Conservation (phyloP, 2,113 vertebrate genomes). For the Ctenodactylus gundi region DNA sequence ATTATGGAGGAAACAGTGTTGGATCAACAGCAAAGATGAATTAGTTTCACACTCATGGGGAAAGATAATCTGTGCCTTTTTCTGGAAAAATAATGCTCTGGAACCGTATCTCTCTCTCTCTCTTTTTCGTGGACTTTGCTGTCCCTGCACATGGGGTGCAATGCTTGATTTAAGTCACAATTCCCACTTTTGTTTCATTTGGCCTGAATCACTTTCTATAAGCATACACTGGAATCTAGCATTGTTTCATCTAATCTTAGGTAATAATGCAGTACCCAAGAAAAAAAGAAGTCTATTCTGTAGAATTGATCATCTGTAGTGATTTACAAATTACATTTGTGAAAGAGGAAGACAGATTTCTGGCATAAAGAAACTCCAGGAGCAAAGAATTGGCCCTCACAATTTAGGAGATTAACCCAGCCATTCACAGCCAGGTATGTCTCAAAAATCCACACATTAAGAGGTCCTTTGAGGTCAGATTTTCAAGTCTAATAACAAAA, state of each 20-base stretch:
- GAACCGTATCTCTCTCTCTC: background rate
- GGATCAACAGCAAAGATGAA: background rate
- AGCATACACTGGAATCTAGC: background rate
- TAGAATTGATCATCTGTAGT: slow-evolving; percentile 1
- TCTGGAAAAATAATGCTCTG: background rate
- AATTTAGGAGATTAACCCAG: slow-evolving; percentile 47
- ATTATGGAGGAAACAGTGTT: background rate
- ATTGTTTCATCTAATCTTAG: background rate
- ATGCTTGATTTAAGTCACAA: background rate
- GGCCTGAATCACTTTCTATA: background rate
- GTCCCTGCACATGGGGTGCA: background rate
- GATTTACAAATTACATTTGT: slow-evolving; percentile 6
- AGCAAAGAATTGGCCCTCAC: slow-evolving; percentile 9
- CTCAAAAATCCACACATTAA: slow-evolving; percentile 46
- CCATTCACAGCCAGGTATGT: background rate
- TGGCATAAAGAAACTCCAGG: slow-evolving; percentile 15
- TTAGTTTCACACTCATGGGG: background rate
- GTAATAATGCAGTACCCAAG: background rate
- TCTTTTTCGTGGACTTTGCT: background rate
- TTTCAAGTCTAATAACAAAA: slow-evolving; percentile 62
- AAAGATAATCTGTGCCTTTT: background rate
- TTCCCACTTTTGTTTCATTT: background rate
- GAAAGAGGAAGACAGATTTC: background rate
- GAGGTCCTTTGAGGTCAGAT: slow-evolving; percentile 9
- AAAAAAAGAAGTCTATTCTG: background rate